Evolutionary conservation across 2,888 invertebrate species (phyloP).

Genomic region (Netelia melanura): DNA sequence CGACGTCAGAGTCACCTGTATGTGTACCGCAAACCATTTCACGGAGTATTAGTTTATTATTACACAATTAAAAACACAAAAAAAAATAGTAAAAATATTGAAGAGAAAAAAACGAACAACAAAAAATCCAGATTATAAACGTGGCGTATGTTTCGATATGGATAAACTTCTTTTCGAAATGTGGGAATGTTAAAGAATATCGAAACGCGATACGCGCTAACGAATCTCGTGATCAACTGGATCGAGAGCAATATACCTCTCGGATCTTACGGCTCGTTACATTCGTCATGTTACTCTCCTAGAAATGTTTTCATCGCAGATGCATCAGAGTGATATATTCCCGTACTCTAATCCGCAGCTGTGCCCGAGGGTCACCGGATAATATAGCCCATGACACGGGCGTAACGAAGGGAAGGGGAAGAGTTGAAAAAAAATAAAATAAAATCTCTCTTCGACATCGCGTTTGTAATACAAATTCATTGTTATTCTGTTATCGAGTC

Average conservation of each 20-base stretch:
- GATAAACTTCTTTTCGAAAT: not conserved
- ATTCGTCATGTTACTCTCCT: slow-evolving; percentile 52
- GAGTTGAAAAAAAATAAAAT: not conserved
- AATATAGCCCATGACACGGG: slow-evolving; percentile 34
- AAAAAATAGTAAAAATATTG: slow-evolving; percentile 2
- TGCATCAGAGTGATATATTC: slow-evolving; percentile 68
- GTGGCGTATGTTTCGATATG: not conserved
- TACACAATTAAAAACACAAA: not conserved
- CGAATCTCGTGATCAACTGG: slow-evolving; percentile 56
- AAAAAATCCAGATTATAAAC: not conserved
- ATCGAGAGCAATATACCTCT: slow-evolving; percentile 1
- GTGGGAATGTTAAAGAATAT: not conserved
- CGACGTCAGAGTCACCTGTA: slow-evolving; percentile 78
- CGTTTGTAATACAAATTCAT: slow-evolving; percentile 53
- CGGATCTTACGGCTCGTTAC: not conserved
- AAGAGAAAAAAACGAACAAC: not conserved
- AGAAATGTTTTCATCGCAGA: slow-evolving; percentile 75
- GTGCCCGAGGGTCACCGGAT: slow-evolving; percentile 70
- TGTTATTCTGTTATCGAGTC: slow-evolving; percentile 10
- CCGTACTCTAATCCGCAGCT: slow-evolving; percentile 80
- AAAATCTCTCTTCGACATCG: slow-evolving; percentile 11
- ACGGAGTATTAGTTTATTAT: not conserved
- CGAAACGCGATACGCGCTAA: slow-evolving; percentile 14
- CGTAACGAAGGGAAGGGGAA: not conserved
- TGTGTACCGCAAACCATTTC: slow-evolving; percentile 59